Evolutionary conservation across 2,113 vertebrate species (phyloP).

Genomic region (Octodon degus): DNA sequence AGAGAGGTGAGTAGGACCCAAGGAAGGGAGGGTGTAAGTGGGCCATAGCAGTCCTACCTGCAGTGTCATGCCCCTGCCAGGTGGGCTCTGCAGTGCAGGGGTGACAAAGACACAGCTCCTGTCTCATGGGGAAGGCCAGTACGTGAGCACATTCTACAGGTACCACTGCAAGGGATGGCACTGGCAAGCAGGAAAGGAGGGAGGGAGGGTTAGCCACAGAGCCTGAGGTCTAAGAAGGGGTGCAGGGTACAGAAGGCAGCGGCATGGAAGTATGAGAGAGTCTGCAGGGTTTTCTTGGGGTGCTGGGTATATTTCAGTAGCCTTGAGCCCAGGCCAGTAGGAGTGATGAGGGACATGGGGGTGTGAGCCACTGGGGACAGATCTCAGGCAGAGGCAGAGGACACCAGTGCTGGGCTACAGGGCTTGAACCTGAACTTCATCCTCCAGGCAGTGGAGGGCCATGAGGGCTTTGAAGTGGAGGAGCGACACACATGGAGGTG

Average conservation of each 20-base stretch:
- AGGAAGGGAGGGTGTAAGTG: neutral
- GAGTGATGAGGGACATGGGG: too few species aligned
- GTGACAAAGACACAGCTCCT: neutral
- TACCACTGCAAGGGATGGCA: neutral
- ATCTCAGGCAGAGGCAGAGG: accelerated
- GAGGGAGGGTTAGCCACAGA: neutral
- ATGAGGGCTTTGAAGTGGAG: neutral
- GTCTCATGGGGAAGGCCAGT: neutral
- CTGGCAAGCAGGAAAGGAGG: neutral
- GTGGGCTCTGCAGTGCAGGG: neutral
- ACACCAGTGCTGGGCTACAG: too few species aligned
- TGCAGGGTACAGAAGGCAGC: too few species aligned
- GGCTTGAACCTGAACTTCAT: neutral
- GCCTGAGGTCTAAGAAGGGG: neutral
- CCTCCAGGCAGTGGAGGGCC: neutral
- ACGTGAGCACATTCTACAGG: accelerated
- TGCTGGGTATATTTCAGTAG: neutral
- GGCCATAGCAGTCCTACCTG: neutral
- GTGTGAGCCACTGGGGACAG: neutral
- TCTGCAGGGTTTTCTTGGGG: neutral
- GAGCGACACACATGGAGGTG: neutral
- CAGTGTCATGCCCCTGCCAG: neutral
- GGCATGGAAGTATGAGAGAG: neutral
- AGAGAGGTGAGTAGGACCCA: neutral
- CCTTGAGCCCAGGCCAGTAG: neutral